phyloP scores from a whole-genome alignment of 2,888 invertebrate genomes.

The Amphipoea lucens region DNA sequence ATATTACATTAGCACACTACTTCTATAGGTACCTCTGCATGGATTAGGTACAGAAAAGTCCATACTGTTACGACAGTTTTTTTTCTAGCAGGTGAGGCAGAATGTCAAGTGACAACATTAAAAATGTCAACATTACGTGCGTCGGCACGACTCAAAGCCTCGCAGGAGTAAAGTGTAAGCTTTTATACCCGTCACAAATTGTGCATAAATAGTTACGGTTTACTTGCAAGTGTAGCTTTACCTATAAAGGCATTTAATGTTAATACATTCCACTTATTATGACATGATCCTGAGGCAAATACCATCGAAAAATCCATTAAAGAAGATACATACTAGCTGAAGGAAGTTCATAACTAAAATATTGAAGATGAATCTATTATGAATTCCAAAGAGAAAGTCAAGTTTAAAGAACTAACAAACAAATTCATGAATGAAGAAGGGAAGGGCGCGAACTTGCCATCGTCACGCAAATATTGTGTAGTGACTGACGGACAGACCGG shows the following conservation, averaged over 20 bases:
- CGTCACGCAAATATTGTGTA: slow-evolving; percentile 84
- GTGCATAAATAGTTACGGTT: slow-evolving; percentile 54
- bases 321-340: background rate
- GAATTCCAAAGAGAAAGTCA: slow-evolving; percentile 64
- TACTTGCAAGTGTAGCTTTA: slow-evolving; percentile 24
- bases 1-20: slow-evolving; percentile 6
- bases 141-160: slow-evolving; percentile 55
- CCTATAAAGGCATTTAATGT: slow-evolving; percentile 18
- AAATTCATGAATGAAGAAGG: slow-evolving; percentile 78
- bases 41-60: slow-evolving; percentile 6
- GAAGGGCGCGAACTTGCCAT: slow-evolving; percentile 74
- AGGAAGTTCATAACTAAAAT: background rate
- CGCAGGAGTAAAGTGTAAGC: slow-evolving; percentile 50
- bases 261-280: slow-evolving; percentile 13
- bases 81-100: slow-evolving; percentile 32
- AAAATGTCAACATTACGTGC: slow-evolving; percentile 48
- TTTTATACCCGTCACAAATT: slow-evolving; percentile 56
- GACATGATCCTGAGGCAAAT: background rate
- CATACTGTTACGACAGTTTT: slow-evolving; percentile 26
- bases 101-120: slow-evolving; percentile 44
- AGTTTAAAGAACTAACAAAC: slow-evolving; percentile 54
- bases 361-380: slow-evolving; percentile 1
- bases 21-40: background rate
- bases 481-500: slow-evolving; percentile 82
- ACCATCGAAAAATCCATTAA: background rate